These are phyloP conservation scores for Lepidurus apus DNA, from an alignment of 1,140 invertebrate genomes.

Conservation along the genomic window DNA sequence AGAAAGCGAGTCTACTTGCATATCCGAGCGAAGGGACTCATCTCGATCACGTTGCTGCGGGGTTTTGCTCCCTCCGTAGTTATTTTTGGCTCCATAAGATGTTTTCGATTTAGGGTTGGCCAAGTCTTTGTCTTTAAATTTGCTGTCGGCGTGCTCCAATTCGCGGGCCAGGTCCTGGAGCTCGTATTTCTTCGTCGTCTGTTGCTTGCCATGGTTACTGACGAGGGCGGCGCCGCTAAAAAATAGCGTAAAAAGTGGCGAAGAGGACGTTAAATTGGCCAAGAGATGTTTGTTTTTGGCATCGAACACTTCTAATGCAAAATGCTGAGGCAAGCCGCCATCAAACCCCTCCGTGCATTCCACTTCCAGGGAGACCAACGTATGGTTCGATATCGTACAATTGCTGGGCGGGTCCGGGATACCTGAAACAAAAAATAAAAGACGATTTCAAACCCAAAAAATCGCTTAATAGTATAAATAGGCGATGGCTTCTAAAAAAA, in stretches of 20 bases:
- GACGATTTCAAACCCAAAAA: not conserved
- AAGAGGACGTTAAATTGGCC: conserved; percentile 40
- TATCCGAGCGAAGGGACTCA: not conserved
- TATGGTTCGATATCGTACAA: conserved; percentile 67
- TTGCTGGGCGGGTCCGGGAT: conserved; percentile 66
- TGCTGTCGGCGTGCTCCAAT: conserved; percentile 13
- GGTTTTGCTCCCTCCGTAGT: not conserved
- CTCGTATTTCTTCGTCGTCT: conserved; percentile 24
- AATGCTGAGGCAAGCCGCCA: conserved; percentile 73
- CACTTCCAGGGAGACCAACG: conserved; percentile 66
- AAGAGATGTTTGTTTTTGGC: conserved; percentile 47
- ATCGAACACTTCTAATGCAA: conserved; percentile 72
- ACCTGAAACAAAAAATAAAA: conserved; percentile 35
- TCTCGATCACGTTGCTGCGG: conserved; percentile 27
- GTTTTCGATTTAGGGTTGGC: conserved; percentile 30
- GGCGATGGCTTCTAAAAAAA: not conserved
- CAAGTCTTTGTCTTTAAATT: conserved; percentile 5
- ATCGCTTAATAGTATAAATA: not conserved
- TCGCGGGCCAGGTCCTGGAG: conserved; percentile 23
- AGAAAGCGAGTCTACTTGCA: not conserved
- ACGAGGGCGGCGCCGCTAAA: conserved; percentile 39
- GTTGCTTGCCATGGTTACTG: not conserved
- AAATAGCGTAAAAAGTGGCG: conserved; percentile 32
- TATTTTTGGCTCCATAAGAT: not conserved
- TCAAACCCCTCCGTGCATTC: conserved; percentile 69